Percentiles rank a stretch among this genome's conserved stretches.
These are phyloP conservation scores for Eulemur mongoz DNA, from an alignment of 2,797 vertebrate genomes.

Conservation along the genomic window DNA sequence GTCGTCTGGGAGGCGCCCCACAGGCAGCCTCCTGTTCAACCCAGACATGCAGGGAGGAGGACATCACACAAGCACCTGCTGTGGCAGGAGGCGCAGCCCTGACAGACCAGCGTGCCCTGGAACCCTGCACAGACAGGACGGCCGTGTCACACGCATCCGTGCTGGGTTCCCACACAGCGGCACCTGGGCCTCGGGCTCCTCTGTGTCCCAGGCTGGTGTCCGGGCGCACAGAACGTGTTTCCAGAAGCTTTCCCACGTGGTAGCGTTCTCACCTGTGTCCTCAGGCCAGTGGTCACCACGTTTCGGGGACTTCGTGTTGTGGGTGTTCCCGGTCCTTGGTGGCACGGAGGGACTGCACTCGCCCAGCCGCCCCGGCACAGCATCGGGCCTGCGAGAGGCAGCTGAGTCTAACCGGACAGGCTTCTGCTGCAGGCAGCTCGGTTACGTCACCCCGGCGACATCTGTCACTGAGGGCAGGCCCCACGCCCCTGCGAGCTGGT, in stretches of 20 bases:
- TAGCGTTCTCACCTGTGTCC: fast-evolving
- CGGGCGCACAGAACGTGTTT: fast-evolving
- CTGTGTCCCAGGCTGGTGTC: not conserved
- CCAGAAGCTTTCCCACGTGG: fast-evolving
- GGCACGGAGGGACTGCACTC: not conserved
- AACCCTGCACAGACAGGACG: too few species aligned
- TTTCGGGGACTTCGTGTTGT: not conserved
- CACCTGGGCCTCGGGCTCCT: too few species aligned
- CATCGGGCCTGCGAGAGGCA: fast-evolving
- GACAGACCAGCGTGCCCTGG: too few species aligned
- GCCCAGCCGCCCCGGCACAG: too few species aligned
- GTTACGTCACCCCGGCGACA: fast-evolving
- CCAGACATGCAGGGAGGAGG: not conserved
- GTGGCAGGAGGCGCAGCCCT: fast-evolving
- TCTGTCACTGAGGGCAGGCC: not conserved
- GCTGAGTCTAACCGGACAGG: fast-evolving
- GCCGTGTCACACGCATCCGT: fast-evolving
- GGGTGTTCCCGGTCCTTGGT: fast-evolving
- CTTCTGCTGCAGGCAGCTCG: fast-evolving
- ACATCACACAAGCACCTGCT: fast-evolving
- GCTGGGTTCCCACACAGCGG: too few species aligned
- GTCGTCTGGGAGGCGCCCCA: fast-evolving
- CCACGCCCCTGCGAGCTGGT: fast-evolving
- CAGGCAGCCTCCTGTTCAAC: not conserved
- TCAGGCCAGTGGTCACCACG: fast-evolving